Evolutionary conservation across 2,888 invertebrate species (phyloP).

Genomic region (Epirrhoe tristata): DNA sequence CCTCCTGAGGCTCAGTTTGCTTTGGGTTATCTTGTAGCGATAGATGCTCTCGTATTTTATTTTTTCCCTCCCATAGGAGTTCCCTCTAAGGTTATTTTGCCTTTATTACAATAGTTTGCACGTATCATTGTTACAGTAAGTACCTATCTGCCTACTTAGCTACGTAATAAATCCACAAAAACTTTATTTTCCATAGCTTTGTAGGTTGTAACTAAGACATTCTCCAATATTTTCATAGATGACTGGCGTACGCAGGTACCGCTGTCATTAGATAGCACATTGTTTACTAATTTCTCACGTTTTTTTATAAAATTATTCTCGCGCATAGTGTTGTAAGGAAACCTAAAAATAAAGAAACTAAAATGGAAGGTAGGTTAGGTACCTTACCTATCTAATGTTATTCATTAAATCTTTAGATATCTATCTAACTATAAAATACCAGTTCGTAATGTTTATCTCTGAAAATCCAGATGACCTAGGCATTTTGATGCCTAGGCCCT

Average conservation of each 20-base stretch:
- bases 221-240: constrained; percentile 6
- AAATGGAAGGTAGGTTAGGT: neutral
- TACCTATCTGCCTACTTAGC: neutral
- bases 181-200: neutral
- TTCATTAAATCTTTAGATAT: too few relatives aligned
- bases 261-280: constrained; percentile 9
- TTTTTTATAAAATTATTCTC: constrained; percentile 26
- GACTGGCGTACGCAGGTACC: constrained; percentile 6
- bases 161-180: neutral
- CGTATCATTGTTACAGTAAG: neutral
- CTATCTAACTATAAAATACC: too few relatives aligned
- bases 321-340: constrained; percentile 17
- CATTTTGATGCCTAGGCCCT: too few relatives aligned
- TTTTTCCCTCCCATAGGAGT: too few relatives aligned
- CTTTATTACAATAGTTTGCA: too few relatives aligned
- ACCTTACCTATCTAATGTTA: neutral
- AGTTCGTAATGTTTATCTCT: too few relatives aligned
- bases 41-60: too few relatives aligned
- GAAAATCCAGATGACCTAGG: too few relatives aligned
- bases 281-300: constrained; percentile 47
- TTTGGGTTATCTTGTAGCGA: too few relatives aligned
- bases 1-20: too few relatives aligned
- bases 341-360: constrained; percentile 8
- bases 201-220: neutral
- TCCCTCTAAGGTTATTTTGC: too few relatives aligned